phyloP scores from a whole-genome alignment of 2,888 invertebrate species.

The Aproaerema taeniolella region DNA sequence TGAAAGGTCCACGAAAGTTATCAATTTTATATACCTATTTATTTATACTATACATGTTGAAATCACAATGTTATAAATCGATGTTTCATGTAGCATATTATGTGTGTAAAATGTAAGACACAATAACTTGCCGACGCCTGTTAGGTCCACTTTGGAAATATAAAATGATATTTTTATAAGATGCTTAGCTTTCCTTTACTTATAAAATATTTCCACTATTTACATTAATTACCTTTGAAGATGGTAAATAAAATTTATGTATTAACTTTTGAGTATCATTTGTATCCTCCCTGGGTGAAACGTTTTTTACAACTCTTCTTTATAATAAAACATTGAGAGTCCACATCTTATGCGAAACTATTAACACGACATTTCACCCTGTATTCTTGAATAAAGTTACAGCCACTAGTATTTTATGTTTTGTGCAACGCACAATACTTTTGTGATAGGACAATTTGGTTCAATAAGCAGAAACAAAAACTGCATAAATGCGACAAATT shows the following conservation, averaged over 20 bases:
- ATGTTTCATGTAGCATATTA: slow-evolving; percentile 15
- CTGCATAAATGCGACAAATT: slow-evolving; percentile 31
- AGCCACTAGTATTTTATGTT: no score
- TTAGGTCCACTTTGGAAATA: slow-evolving; percentile 54
- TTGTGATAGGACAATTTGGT: no score
- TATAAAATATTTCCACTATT: slow-evolving; percentile 69
- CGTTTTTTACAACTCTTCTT: no score
- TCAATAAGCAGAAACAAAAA: no score
- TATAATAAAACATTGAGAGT: no score
- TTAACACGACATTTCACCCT: no score
- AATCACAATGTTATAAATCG: slow-evolving; percentile 26
- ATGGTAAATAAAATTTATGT: slow-evolving; percentile 70
- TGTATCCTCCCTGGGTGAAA: no score
- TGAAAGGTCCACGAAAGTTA: slow-evolving; percentile 19
- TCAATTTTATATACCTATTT: slow-evolving; percentile 30
- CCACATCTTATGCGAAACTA: no score
- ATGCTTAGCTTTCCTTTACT: slow-evolving; percentile 74
- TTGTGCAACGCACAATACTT: no score
- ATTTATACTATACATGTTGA: slow-evolving; percentile 32
- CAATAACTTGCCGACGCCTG: slow-evolving; percentile 50
- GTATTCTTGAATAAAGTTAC: no score
- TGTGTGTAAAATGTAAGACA: slow-evolving; percentile 34
- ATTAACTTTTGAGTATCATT: slow-evolving; percentile 36
- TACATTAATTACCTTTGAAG: slow-evolving; percentile 58
- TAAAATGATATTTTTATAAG: slow-evolving; percentile 72